Base-by-base conservation (phyloP, 2,797 vertebrate species). In the Tadarida brasiliensis region DNA sequence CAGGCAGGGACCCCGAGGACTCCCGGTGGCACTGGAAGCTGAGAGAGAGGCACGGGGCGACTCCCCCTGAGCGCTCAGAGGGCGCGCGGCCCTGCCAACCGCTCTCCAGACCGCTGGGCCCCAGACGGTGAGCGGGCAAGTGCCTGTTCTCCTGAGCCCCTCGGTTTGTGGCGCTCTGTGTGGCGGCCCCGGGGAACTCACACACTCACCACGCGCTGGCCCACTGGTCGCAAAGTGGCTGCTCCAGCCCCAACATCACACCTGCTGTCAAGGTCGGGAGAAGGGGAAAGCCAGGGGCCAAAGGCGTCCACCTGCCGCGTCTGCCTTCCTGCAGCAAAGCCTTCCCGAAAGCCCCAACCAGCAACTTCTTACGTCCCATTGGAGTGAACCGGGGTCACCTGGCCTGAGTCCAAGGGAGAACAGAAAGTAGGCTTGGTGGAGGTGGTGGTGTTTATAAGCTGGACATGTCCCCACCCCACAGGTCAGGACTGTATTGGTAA, bases 51-150 rank as follows among this genome's bases (percentile, higher is more conserved):
- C 39, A 7, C 39, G 7, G 39, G 39, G 39, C 7, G 39, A 44
- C 39, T 44, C 5, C 7, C 39, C 39, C 28, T 59, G 39, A 30
- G 59, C 5, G 12, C 59, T 22, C 80, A 28, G 20, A 28, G 0
- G 11, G 30, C 8, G 12, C 49, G 0, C 2, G 0, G 15, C 6
- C 56, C 39, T 9, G 20, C 70, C 39, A 8, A 0, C 20, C 19
- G 30, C 39, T 11, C 7, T 0, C 11, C 17, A 9, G 87, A 35
- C 16, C 0, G 3, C 57, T 16, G 11, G 44, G 5, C 74, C 54
- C 49, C 19, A 14, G 49, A 9, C 14, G 5, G 26, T 0, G 22
- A 4, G 49, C 54, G 33, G 33, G 26, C 8, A 20, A 3, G 2
- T 2, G 17, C 6, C 33, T 30, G 3, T 15, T 4, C 44, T 33